A percentile compares a stretch with the other conserved stretches of the same genome.
Evolutionary conservation across 2,113 vertebrate species (phyloP).

Genomic region (Leucoraja erinaceus): DNA sequence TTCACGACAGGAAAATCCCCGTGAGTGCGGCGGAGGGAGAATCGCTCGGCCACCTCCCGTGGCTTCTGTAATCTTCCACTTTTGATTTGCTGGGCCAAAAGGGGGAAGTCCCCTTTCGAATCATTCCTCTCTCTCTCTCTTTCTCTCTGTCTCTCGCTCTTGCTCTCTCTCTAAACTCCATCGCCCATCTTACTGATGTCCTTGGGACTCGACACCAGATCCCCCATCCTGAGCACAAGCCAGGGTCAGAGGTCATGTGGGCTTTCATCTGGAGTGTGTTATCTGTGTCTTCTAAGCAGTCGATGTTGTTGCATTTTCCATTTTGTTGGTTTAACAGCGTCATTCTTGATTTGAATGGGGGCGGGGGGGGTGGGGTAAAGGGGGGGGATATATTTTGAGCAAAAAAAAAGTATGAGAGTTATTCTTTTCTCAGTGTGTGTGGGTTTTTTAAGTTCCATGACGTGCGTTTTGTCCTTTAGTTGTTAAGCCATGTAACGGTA

Average conservation of each 20-base stretch:
- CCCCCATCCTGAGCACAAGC: too few species aligned
- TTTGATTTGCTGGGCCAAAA: not conserved
- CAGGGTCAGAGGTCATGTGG: conserved; percentile 22
- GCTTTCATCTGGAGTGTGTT: conserved; percentile 36
- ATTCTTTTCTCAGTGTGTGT: conserved; percentile 33
- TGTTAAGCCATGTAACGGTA: conserved; percentile 36
- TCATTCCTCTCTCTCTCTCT: not conserved
- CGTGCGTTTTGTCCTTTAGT: conserved; percentile 32
- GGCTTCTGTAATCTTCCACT: not conserved
- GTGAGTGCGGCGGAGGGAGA: not conserved
- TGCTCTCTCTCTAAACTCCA: too few species aligned
- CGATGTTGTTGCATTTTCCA: not conserved
- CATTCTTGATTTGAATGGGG: conserved; percentile 22
- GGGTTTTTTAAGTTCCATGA: conserved; percentile 37
- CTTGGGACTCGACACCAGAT: not conserved
- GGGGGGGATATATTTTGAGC: not conserved
- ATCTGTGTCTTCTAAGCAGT: conserved; percentile 32
- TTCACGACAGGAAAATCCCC: not conserved
- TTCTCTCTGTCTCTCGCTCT: too few species aligned
- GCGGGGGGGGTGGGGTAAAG: not conserved
- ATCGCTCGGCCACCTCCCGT: not conserved
- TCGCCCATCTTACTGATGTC: not conserved
- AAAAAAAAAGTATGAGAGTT: conserved; percentile 2
- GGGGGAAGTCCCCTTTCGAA: not conserved
- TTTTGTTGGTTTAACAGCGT: not conserved